Evolutionary conservation across 2,888 invertebrate genomes (phyloP).

Genomic region (Zhuqinia jingwanae): DNA sequence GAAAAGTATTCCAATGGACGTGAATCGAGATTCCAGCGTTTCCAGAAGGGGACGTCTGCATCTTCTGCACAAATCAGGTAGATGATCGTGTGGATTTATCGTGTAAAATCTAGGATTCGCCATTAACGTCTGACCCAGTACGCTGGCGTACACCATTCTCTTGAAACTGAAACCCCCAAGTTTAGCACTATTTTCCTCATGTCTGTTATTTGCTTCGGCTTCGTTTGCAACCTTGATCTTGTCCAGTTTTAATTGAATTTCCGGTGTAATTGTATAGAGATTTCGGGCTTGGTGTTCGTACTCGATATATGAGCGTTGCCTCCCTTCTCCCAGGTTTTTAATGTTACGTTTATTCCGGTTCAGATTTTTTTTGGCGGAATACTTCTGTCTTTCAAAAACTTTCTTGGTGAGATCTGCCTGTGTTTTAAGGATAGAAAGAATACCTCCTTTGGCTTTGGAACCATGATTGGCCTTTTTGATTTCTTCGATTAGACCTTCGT

Average conservation of each 20-base stretch:
- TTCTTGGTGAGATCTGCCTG: slow-evolving; percentile 12
- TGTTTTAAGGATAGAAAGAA: slow-evolving; percentile 29
- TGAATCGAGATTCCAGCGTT: slow-evolving; percentile 55
- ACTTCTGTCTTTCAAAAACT: slow-evolving; percentile 37
- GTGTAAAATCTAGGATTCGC: slow-evolving; percentile 52
- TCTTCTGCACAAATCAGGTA: slow-evolving; percentile 53
- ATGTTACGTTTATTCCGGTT: too few species aligned
- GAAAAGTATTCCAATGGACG: slow-evolving; percentile 56
- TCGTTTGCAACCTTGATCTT: slow-evolving; percentile 42
- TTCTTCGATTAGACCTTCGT: slow-evolving; percentile 27
- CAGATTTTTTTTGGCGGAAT: slow-evolving; percentile 23
- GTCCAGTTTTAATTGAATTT: slow-evolving; percentile 55
- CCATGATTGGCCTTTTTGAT: not conserved
- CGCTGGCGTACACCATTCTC: not conserved
- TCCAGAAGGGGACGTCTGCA: slow-evolving; percentile 54
- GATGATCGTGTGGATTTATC: slow-evolving; percentile 51
- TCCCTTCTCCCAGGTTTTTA: not conserved
- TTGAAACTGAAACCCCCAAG: not conserved
- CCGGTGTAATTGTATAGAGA: slow-evolving; percentile 49
- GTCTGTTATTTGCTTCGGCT: not conserved
- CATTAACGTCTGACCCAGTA: slow-evolving; percentile 7
- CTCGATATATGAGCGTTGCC: not conserved
- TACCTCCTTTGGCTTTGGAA: not conserved
- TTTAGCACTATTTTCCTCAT: not conserved
- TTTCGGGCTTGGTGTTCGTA: not conserved